phyloP scores from a whole-genome alignment of 2,113 vertebrate species.

The Dryoscopus gambensis region DNA sequence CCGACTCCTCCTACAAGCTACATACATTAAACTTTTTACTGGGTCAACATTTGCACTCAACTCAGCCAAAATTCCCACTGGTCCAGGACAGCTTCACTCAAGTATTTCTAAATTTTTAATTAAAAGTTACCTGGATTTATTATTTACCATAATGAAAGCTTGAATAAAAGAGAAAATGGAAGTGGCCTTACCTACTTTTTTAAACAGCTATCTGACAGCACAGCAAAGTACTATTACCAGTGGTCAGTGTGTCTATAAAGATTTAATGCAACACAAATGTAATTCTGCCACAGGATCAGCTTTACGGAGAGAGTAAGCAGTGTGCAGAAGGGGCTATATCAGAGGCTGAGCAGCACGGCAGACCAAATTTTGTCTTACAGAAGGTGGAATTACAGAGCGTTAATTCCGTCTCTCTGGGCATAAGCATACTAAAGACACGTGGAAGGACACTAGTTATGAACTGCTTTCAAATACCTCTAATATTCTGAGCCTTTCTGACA shows the following conservation, averaged over 20 bases:
- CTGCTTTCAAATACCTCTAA: not conserved
- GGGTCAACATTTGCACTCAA: not conserved
- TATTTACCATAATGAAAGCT: not conserved
- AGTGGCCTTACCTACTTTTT: not conserved
- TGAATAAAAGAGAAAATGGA: not conserved
- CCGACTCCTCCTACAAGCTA: not conserved
- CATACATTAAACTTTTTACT: not conserved
- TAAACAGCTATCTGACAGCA: not conserved
- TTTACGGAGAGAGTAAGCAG: not conserved
- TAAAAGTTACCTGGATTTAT: not conserved
- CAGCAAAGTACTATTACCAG: not conserved
- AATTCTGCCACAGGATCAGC: not conserved
- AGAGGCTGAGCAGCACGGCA: not conserved
- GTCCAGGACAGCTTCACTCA: not conserved
- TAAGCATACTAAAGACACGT: not conserved
- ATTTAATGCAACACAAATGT: not conserved
- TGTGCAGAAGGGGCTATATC: not conserved
- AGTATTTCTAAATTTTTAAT: not conserved
- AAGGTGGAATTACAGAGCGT: not conserved
- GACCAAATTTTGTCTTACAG: not conserved
- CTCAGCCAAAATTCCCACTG: not conserved
- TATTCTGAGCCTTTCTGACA: not conserved
- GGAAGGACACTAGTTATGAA: not conserved
- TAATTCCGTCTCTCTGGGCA: not conserved
- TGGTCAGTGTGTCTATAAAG: not conserved